Evolutionary conservation across 2,888 invertebrate species (phyloP), one percentile per base, ranked within the genome.

Genomic region (Alcis repandata): DNA sequence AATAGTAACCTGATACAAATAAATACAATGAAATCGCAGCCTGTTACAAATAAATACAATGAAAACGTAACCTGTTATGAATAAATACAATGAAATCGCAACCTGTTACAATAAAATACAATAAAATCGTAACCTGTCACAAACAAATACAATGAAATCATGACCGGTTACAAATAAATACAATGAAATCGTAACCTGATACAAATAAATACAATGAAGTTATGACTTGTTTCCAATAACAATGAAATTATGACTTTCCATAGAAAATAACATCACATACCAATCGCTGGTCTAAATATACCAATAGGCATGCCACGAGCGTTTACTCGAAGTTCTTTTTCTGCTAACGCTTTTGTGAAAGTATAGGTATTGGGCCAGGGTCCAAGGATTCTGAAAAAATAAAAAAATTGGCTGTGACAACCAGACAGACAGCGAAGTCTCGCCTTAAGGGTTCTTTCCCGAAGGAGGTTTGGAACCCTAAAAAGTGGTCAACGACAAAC

Each of bases 331-430:
- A 98, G 84, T 63, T 96, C 90, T 72, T 95, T 94, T 83, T 98
- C 98, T 0, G 97, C 97, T 56, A 98, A 80, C 0, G 97, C 97
- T 91, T 98, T 98, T 1, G 98, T 97, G 82, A 96, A 97, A 0
- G 97, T 96, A 89, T 98, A 98, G 0, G 97, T 97, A 83, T 98
- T 98, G 0, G 98, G 98, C 94, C 97, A 96, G 0, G 93, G 82
- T 17, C 94, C 95, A 19, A 95, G 79, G n/a, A 95, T 87, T 40
- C 95, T 95, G 84, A 2, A 49, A 45, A 71, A n/a, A 41, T 33
- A 56, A 10, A 32, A 17, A 13, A 9, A 58, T n/a, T n/a, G n/a
- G n/a, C n/a, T n/a, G n/a, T n/a, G n/a, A n/a, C n/a, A n/a, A n/a
- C n/a, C n/a, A n/a, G n/a, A n/a, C n/a, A n/a, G n/a, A n/a, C n/a